Conservation (phyloP, 2,113 vertebrate species). For the Pelmatolapia mariae region DNA sequence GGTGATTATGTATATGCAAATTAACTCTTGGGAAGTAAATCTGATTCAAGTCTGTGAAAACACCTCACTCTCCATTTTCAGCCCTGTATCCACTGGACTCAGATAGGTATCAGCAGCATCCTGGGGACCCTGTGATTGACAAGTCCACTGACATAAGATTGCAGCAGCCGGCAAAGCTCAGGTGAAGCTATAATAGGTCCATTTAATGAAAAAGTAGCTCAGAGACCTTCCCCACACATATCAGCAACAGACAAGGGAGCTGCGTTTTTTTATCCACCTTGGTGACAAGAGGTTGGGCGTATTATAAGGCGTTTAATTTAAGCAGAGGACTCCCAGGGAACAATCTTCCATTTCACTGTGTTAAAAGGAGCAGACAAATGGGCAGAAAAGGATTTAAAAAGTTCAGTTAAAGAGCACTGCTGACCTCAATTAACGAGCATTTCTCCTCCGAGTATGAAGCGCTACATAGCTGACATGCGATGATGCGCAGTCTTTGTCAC, state of each 20-base stretch:
- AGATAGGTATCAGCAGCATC: slow-evolving; percentile 1
- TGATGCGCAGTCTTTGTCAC: background rate
- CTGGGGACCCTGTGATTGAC: slow-evolving; percentile 38
- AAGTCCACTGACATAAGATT: slow-evolving; percentile 28
- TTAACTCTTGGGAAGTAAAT: background rate
- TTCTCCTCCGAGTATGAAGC: slow-evolving; percentile 33
- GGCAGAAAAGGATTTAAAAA: slow-evolving; percentile 39
- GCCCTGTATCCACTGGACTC: background rate
- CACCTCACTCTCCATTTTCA: background rate
- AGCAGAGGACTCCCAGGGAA: slow-evolving; percentile 38
- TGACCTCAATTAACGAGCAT: slow-evolving; percentile 64
- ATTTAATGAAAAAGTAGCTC: slow-evolving; percentile 40
- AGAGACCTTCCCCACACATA: slow-evolving; percentile 7
- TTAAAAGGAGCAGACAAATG: slow-evolving; percentile 41
- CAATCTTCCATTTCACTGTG: slow-evolving; percentile 49
- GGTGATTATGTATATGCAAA: slow-evolving; percentile 23
- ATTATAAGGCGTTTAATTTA: slow-evolving; percentile 62
- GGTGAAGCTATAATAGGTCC: slow-evolving; percentile 35
- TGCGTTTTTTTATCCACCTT: background rate
- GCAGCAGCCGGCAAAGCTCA: background rate
- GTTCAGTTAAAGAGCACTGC: slow-evolving; percentile 13
- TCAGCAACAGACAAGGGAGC: background rate
- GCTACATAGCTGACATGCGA: background rate
- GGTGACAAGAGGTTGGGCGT: slow-evolving; percentile 42
- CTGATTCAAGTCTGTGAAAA: background rate